phyloP scores from a whole-genome alignment of 2,113 vertebrate genomes.

The Archilochus colubris region DNA sequence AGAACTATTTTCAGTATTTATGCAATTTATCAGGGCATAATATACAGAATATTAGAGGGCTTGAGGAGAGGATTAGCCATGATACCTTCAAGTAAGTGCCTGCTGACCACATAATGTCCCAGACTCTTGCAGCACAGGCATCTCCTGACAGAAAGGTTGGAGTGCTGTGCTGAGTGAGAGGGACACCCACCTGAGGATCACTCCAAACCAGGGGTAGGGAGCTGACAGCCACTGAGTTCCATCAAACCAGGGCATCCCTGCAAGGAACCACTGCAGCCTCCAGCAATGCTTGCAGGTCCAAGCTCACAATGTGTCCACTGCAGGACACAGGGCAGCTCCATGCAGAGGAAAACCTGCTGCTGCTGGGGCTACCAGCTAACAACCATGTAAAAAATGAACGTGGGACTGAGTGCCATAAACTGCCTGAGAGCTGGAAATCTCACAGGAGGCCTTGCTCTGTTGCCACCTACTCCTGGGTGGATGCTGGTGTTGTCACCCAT shows the following conservation, averaged over 20 bases:
- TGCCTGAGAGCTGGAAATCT: not conserved
- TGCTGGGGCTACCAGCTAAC: not conserved
- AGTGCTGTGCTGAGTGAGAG: not conserved
- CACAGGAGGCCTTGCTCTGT: not conserved
- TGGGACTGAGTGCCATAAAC: not conserved
- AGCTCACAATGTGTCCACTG: not conserved
- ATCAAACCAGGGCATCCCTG: not conserved
- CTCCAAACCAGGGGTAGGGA: not conserved
- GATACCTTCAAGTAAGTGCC: not conserved
- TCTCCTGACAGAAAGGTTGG: fast-evolving
- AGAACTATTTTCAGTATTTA: not conserved
- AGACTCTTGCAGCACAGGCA: not conserved
- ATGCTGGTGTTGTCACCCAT: not conserved
- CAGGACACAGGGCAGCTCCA: fast-evolving
- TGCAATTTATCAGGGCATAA: not conserved
- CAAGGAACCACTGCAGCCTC: not conserved
- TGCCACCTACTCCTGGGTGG: not conserved
- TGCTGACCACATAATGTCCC: not conserved
- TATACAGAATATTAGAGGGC: not conserved
- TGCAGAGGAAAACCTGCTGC: not conserved
- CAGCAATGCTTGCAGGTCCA: not conserved
- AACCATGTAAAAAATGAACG: fast-evolving
- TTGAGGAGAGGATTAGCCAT: not conserved
- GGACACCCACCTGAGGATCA: not conserved
- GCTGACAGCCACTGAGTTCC: fast-evolving